Evolutionary conservation across 2,797 vertebrate genomes (phyloP), one percentile per base, ranked within the genome.

Genomic region (Sebastolobus altivelis): DNA sequence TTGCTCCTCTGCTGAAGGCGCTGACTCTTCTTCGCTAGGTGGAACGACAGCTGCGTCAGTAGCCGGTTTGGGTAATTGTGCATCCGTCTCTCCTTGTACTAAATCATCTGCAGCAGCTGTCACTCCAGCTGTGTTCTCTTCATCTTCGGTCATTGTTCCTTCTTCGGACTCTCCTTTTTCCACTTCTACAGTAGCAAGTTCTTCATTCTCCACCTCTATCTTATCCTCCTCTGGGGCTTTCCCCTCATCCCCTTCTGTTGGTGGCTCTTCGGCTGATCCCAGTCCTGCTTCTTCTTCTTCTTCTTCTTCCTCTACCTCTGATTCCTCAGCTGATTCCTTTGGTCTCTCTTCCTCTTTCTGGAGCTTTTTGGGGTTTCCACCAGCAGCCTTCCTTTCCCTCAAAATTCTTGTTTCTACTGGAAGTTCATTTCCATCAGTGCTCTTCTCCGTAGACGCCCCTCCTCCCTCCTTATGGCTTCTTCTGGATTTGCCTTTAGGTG

Each of bases 321-420:
- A 92, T 49, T 93, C 94, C 29, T 93, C 74, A 73, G 88, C 90
- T 65, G 13, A 33, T 94, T 82, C 95, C 89, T 78, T 82, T n/a
- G 46, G 33, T 54, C 9, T 18, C 52, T 22, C 46, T 49, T 49
- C 46, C 46, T 49, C 18, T 49, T 49, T 49, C 18, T 20, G 46
- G 18, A n/a, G 18, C 4, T 49, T 49, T n/a, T 49, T 49, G 46
- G 18, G 46, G 46, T 18, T 8, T 49, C 46, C 46, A 49, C 18
- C 8, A 20, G 46, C 46, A 49, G 46, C 9, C 46, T 49, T 49
- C 46, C 18, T 49, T 49, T 18, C 46, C 46, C 8, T 49, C 46
- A 49, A 20, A 49, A 20, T 54, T 54, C n/a, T 54, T 54, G 52
- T 54, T 54, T 22, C 52, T 54, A 54, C 52, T 54, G 52, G 52